Evolutionary conservation across 2,888 invertebrate genomes (phyloP).

Genomic region (Agrochola litura): DNA sequence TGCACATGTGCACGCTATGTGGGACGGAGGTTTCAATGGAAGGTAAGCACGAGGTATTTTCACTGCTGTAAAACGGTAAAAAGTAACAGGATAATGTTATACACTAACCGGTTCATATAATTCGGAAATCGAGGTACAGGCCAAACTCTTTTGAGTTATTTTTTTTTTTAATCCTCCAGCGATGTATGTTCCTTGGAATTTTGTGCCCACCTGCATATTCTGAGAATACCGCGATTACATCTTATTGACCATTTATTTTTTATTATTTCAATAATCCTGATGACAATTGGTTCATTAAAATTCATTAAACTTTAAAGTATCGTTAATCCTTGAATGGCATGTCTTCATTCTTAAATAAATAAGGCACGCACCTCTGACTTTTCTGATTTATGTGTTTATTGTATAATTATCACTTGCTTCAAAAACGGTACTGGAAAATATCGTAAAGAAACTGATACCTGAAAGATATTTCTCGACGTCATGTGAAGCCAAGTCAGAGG

Average conservation of each 20-base stretch:
- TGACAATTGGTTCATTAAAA: conserved; percentile 47
- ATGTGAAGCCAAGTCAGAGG: no score
- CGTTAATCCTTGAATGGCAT: conserved; percentile 16
- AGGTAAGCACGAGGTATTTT: conserved; percentile 64
- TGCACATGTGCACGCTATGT: conserved; percentile 72
- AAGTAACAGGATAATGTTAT: conserved; percentile 83
- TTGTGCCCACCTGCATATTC: conserved; percentile 44
- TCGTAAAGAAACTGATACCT: no score
- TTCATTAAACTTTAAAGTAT: conserved; percentile 34
- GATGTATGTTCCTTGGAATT: conserved; percentile 49
- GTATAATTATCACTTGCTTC: no score
- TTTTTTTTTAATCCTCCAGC: conserved; percentile 59
- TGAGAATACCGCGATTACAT: conserved; percentile 37
- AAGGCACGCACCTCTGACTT: neutral
- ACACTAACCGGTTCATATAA: conserved; percentile 80
- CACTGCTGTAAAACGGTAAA: conserved; percentile 81
- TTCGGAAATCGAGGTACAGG: conserved; percentile 77
- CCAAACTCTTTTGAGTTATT: conserved; percentile 62
- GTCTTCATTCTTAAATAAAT: conserved; percentile 28
- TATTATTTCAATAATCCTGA: conserved; percentile 46
- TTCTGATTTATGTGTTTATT: no score
- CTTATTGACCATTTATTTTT: conserved; percentile 45
- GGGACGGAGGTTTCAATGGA: conserved; percentile 67
- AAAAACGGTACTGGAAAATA: no score
- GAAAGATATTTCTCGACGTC: no score